Evolutionary conservation across 2,113 vertebrate genomes (phyloP), one percentile per base, ranked within the genome.

Genomic region (Pseudorasbora parva): DNA sequence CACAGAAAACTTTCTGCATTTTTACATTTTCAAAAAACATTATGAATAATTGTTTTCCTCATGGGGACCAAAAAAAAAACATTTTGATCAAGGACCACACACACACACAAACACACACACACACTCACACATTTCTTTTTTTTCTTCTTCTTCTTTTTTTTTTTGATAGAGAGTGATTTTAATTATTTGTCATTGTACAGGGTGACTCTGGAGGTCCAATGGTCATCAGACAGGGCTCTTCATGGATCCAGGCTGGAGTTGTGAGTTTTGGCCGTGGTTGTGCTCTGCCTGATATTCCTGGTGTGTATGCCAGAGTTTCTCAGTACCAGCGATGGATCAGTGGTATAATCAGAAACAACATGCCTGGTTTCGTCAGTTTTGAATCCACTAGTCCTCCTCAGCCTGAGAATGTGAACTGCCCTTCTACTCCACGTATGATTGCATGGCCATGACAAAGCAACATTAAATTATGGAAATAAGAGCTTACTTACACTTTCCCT

Each of bases 181-280:
- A 21, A 8, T 21, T 23, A n/a, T 27, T 11, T 51, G 10, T 41
- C 8, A 17, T 12, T 69, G 19, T 54, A 33, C 41, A 96, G 95
- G 95, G 95, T 43, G 94, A 96, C 30, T 96, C 94, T 47, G 94
- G 95, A 17, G 94, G 95, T 81, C 95, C 85, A 54, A 56, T 83
- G 33, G 81, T 86, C 9, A 47, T 49, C 69, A 83, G 25, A 71
- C 21, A 81, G 17, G 33, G 47, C 11, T 0, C 27, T 19, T 2
- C 0, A 11, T 80, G 81, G 85, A 15, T 83, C 57, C 81, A 79
- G 37, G 23, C 77, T 23, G 82, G 95, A 68, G 93, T 95, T 84
- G 94, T 95, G 79, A 96, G 94, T 91, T 96, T 93, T 91, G 95
- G 95, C 88, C 82, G 93, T 0, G 92, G 95, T 82, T 95, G 95